Conservation (phyloP, 2,797 vertebrate genomes). For the Pelochelys cantorii region DNA sequence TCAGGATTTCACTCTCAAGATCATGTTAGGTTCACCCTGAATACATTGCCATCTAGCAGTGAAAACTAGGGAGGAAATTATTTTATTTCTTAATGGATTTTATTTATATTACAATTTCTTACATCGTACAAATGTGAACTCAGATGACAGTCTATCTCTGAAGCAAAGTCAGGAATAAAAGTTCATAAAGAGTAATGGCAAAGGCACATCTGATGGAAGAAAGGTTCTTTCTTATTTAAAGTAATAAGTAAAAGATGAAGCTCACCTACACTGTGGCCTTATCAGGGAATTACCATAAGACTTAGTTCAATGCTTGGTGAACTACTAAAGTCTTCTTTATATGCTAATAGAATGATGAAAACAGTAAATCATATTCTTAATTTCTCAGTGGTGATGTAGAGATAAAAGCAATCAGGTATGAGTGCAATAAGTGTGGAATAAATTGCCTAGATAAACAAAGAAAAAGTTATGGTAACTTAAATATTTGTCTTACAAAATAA, state of each 20-base stretch:
- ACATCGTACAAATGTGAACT: neutral
- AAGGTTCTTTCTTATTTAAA: neutral
- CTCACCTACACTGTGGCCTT: neutral
- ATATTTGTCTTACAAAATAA: neutral
- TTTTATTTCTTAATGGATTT: neutral
- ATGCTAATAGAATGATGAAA: neutral
- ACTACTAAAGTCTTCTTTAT: neutral
- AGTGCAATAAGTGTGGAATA: neutral
- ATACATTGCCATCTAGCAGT: neutral
- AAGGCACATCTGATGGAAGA: neutral
- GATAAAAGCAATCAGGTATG: neutral
- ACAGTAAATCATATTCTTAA: neutral
- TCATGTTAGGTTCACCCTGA: neutral
- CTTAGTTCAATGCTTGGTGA: neutral
- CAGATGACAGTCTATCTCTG: neutral
- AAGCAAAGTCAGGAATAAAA: neutral
- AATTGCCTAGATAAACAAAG: neutral
- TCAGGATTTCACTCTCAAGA: neutral
- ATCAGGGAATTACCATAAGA: neutral
- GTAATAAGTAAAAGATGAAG: neutral
- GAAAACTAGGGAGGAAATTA: neutral
- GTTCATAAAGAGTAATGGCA: neutral
- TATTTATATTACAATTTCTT: neutral
- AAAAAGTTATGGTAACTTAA: neutral
- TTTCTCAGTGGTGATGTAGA: slow-evolving; percentile 12